phyloP scores from a whole-genome alignment of 2,113 vertebrate genomes.

The Alouatta palliata region DNA sequence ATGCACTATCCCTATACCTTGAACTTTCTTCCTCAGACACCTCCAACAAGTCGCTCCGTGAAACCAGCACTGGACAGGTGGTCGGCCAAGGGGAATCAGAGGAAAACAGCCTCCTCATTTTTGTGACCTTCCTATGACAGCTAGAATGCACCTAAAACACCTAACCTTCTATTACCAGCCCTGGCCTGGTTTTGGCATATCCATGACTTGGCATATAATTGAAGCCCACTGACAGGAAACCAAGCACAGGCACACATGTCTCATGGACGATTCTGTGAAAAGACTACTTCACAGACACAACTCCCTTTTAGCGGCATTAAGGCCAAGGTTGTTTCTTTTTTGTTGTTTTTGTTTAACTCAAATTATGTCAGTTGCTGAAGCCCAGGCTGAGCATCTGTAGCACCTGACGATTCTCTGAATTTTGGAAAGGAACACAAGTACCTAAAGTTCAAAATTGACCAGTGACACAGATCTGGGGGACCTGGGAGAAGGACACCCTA shows the following conservation, averaged over 20 bases:
- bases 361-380: constrained; percentile 45
- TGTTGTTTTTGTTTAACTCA: not conserved
- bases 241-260: not conserved
- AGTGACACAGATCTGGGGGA: not conserved
- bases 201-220: not conserved
- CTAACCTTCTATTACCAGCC: not conserved
- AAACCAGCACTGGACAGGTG: not conserved
- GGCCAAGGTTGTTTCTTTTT: constrained; percentile 30
- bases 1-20: constrained; percentile 21
- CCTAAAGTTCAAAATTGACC: constrained; percentile 58
- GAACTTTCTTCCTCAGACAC: not conserved
- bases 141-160: not conserved
- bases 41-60: not conserved
- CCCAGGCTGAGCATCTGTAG: not conserved
- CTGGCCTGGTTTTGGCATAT: not conserved
- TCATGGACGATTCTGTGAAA: constrained; percentile 27
- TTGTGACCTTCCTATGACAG: not conserved
- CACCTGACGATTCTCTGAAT: constrained; percentile 26
- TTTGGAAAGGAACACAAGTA: constrained; percentile 67
- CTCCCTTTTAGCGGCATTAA: constrained; percentile 59
- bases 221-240: constrained; percentile 41
- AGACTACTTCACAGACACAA: constrained; percentile 34
- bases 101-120: not conserved
- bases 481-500: not conserved
- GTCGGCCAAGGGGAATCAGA: not conserved